Evolutionary conservation across 37 sponge, comb jelly and placozoan species (phyloP).

Genomic region (Bolinopsis microptera): DNA sequence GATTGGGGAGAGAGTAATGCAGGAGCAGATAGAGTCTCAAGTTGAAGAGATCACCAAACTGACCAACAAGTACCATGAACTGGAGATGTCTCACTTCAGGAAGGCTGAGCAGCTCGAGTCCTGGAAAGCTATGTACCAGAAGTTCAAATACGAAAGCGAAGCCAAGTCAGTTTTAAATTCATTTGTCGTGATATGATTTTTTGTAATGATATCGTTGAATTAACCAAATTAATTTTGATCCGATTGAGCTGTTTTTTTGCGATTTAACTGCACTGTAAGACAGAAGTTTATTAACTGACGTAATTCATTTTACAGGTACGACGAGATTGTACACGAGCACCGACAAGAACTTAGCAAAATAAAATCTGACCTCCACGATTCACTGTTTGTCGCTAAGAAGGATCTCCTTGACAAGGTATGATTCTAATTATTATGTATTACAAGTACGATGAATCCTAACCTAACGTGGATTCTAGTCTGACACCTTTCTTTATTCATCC

Average conservation of each 20-base stretch:
- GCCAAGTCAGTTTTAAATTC: conserved; percentile 14
- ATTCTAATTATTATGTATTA: too few species aligned
- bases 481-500: too few species aligned
- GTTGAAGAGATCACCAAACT: conserved; percentile 40
- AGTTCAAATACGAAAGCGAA: conserved; percentile 24
- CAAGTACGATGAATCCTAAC: too few species aligned
- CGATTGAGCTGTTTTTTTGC: too few species aligned
- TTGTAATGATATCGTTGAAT: background rate
- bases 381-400: conserved; percentile 47
- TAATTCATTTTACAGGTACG: background rate
- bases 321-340: conserved; percentile 17
- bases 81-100: background rate
- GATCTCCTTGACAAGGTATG: conserved; percentile 11
- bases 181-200: background rate
- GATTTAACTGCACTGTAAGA: too few species aligned
- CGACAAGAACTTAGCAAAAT: conserved; percentile 18
- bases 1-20: conserved; percentile 52
- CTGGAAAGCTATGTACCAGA: conserved; percentile 39
- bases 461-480: too few species aligned
- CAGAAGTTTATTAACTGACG: too few species aligned
- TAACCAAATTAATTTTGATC: too few species aligned
- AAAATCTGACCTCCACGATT: conserved; percentile 4
- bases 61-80: background rate
- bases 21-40: conserved; percentile 31
- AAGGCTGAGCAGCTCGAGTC: conserved; percentile 7